Evolutionary conservation across 2,797 vertebrate genomes (phyloP).

Genomic region (Phylloscopus collybita): DNA sequence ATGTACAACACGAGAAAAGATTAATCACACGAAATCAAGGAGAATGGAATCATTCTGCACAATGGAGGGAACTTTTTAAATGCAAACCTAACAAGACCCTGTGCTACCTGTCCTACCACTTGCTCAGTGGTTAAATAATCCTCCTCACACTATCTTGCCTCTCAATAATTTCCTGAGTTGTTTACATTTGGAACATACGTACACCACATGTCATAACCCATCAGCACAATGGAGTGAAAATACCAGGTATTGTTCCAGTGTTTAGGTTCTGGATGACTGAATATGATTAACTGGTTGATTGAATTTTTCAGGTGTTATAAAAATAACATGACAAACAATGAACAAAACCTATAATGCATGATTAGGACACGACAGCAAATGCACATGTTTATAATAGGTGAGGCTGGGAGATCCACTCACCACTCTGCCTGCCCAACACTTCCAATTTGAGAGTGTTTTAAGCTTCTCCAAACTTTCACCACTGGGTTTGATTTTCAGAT

Average conservation of each 20-base stretch:
- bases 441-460: neutral
- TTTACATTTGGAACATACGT: conserved; percentile 53
- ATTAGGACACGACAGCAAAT: neutral
- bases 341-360: neutral
- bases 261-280: conserved; percentile 67
- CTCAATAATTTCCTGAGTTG: conserved; percentile 34
- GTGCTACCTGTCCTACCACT: neutral
- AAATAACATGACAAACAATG: conserved; percentile 47
- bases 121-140: conserved; percentile 14
- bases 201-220: conserved; percentile 68
- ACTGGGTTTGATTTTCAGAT: conserved; percentile 20
- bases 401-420: neutral
- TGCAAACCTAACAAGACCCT: neutral
- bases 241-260: conserved; percentile 28
- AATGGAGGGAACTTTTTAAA: neutral
- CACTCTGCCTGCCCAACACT: neutral
- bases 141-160: neutral
- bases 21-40: neutral
- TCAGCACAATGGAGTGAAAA: conserved; percentile 71
- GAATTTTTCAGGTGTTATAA: conserved; percentile 66
- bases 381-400: neutral
- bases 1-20: neutral
- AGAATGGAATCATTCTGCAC: neutral
- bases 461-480: conserved; percentile 8
- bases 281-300: conserved; percentile 71